Evolutionary conservation across 2,888 invertebrate genomes (phyloP), one percentile per base, ranked within the genome.

Genomic region (Shargacucullia verbasci): DNA sequence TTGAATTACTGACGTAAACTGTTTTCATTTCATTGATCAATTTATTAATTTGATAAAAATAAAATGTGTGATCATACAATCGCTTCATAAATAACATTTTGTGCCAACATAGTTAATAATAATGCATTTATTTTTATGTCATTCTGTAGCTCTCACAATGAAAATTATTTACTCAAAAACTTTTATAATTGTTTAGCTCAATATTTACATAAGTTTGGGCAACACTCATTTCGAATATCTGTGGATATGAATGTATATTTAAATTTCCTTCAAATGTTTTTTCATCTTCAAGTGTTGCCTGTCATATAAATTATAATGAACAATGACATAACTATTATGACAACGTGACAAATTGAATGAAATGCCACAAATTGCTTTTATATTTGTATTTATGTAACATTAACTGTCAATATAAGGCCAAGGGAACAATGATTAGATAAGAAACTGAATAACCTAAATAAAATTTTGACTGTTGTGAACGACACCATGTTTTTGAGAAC

Each of bases 361-460:
- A 86, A 84, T 88, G 88, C 88, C 87, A 81, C 78, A 55, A 45
- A 12, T 71, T 78, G 83, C 81, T 84, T 86, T 83, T 67, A 49
- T 69, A 73, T 29, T 8, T 58, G 12, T 66, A 48, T 57, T 49
- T 70, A 58, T 43, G 55, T 78, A 74, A 74, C 47, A 60, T 66
- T 53, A 55, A 61, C 14, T 43, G 49, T 61, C 57, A 80, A 57
- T 58, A 34, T 65, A 70, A 84, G 81, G 83, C 81, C 78, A 80
- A 73, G 90, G 90, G 89, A 89, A 84, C 87, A 87, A 88, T 78
- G 72, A 72, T 67, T 73, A 72, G 52, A 55, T 72, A 64, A 53
- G 41, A 20, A 38, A 57, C 40, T 58, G 34, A 58, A 61, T 59
- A 45, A 57, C 64, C 38, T 62, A 66, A 71, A 65, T 56, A 39